Evolutionary conservation across 2,113 vertebrate genomes (phyloP).

Genomic region (Dascyllus trimaculatus): DNA sequence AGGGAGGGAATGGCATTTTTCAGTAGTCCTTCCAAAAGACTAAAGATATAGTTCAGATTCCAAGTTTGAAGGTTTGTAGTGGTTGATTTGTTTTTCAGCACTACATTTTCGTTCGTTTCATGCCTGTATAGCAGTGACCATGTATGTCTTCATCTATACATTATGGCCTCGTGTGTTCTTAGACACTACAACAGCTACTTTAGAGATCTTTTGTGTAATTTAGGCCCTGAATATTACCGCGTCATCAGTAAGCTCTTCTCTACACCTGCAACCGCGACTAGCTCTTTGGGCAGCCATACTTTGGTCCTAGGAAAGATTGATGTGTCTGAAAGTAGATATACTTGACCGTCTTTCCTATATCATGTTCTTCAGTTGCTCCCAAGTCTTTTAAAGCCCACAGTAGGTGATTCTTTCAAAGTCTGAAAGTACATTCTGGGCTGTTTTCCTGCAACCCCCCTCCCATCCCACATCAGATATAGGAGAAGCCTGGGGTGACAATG

Average conservation of each 20-base stretch:
- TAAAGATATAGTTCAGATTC: conserved; percentile 17
- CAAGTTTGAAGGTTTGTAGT: conserved; percentile 11
- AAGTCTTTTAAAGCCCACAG: conserved; percentile 30
- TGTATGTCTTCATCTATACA: conserved; percentile 29
- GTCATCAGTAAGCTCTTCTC: conserved; percentile 40
- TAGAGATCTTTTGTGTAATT: neutral
- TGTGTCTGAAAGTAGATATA: conserved; percentile 35
- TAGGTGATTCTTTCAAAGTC: conserved; percentile 19
- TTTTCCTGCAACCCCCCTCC: conserved; percentile 14
- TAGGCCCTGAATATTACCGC: conserved; percentile 28
- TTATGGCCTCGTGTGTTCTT: conserved; percentile 10
- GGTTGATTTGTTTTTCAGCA: conserved; percentile 33
- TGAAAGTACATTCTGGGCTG: conserved; percentile 26
- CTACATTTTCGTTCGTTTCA: conserved; percentile 7
- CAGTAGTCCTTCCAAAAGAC: conserved; percentile 37
- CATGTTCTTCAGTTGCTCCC: conserved; percentile 21
- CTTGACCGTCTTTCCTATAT: conserved; percentile 37
- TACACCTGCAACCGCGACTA: conserved; percentile 23
- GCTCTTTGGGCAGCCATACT: neutral
- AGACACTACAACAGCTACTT: conserved; percentile 1
- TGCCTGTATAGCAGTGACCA: conserved; percentile 19
- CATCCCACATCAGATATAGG: conserved; percentile 23
- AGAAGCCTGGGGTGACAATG: conserved; percentile 47
- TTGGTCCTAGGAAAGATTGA: conserved; percentile 33
- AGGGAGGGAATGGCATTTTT: conserved; percentile 28